Conservation (phyloP, 2,888 invertebrate species). For the Dynastes hyllus region DNA sequence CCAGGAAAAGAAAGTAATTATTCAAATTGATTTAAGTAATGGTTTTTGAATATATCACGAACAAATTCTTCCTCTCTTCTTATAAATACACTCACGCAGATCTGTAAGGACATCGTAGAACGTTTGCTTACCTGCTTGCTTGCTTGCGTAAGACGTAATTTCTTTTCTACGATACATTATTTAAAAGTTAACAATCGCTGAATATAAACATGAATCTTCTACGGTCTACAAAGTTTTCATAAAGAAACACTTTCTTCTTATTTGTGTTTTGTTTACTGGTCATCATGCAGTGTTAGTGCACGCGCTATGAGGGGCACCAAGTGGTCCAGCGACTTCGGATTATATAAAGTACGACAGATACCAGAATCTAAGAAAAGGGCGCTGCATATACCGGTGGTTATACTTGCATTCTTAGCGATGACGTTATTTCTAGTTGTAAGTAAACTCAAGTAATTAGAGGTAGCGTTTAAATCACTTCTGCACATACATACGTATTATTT, state of each 20-base stretch:
- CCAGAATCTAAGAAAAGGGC: constrained; percentile 52
- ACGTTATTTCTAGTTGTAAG: constrained; percentile 61
- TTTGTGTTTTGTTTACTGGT: background rate
- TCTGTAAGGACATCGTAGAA: background rate
- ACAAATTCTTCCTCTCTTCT: background rate
- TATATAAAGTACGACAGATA: constrained; percentile 58
- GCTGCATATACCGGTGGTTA: constrained; percentile 54
- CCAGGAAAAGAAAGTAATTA: constrained; percentile 4
- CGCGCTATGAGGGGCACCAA: constrained; percentile 42
- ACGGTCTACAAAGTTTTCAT: constrained; percentile 47
- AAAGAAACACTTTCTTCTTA: constrained; percentile 49
- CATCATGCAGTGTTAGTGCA: constrained; percentile 14
- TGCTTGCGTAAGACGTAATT: constrained; percentile 21
- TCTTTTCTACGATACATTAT: constrained; percentile 23
- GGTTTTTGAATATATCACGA: background rate
- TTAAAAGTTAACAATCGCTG: constrained; percentile 15
- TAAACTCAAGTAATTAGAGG: constrained; percentile 42
- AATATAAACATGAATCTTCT: constrained; percentile 30
- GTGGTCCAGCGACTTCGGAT: constrained; percentile 61
- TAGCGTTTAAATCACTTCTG: background rate
- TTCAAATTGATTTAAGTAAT: background rate
- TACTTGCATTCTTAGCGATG: constrained; percentile 56
- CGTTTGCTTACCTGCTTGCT: constrained; percentile 5
- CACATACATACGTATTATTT: background rate
- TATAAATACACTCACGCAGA: background rate